phyloP scores from a whole-genome alignment of 2,113 vertebrate species.

The rat (Rattus norvegicus) region DNA sequence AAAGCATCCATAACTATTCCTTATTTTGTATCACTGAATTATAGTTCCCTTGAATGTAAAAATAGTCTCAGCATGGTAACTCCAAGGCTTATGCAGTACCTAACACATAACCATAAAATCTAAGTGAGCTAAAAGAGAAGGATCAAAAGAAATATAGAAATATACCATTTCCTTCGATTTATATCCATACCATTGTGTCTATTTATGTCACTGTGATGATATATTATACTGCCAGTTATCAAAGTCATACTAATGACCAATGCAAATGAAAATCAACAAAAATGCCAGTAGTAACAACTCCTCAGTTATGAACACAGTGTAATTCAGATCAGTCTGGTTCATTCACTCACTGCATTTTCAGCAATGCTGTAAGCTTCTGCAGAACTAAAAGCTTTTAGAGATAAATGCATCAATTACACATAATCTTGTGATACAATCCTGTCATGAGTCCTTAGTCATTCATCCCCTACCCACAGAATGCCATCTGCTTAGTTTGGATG shows the following conservation, averaged over 20 bases:
- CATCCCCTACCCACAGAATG: slow-evolving; percentile 67
- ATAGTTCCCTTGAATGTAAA: not conserved
- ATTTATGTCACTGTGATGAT: not conserved
- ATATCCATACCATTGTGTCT: not conserved
- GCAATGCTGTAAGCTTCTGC: slow-evolving; percentile 53
- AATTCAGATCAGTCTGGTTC: slow-evolving; percentile 53
- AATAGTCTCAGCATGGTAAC: not conserved
- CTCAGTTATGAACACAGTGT: slow-evolving; percentile 53
- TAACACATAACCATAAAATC: not conserved
- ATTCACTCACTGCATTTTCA: slow-evolving; percentile 33
- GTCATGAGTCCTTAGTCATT: slow-evolving; percentile 70
- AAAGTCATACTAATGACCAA: not conserved
- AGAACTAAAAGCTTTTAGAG: slow-evolving; percentile 76
- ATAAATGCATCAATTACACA: slow-evolving; percentile 77
- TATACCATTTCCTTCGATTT: not conserved
- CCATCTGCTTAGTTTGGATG: slow-evolving; percentile 69
- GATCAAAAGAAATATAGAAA: not conserved
- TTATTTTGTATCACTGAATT: not conserved
- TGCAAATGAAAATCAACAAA: not conserved
- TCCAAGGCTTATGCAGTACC: not conserved
- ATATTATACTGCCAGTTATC: not conserved
- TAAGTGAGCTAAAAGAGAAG: not conserved
- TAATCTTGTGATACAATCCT: slow-evolving; percentile 68
- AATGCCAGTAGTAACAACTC: slow-evolving; percentile 1
- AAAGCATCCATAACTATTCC: not conserved